Conservation (phyloP, 37 sponge, comb jelly and placozoan species). For the Spongilla lacustris region DNA sequence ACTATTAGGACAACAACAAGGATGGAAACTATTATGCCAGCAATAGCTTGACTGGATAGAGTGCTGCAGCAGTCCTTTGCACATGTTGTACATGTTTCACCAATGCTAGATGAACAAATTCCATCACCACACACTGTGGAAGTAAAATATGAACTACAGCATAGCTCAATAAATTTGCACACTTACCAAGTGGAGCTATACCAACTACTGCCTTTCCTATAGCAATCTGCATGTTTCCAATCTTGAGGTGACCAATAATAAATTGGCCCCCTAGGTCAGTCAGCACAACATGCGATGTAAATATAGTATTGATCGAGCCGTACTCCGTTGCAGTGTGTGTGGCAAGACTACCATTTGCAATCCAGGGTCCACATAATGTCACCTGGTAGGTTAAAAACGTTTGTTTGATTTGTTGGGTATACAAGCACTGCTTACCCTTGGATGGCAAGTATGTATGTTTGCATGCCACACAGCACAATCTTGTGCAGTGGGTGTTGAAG, state of each 20-base stretch:
- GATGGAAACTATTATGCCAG: slow-evolving; percentile 25
- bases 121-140: slow-evolving; percentile 72
- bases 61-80: slow-evolving; percentile 67
- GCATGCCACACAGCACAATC: slow-evolving; percentile 88
- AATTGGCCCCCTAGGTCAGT: slow-evolving; percentile 26
- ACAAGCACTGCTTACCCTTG: neutral
- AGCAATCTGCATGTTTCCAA: slow-evolving; percentile 81
- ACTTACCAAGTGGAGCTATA: slow-evolving; percentile 22
- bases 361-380: slow-evolving; percentile 89
- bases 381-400: slow-evolving; percentile 18
- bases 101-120: slow-evolving; percentile 27
- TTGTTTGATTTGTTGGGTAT: neutral
- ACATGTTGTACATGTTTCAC: slow-evolving; percentile 63
- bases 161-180: neutral
- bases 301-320: slow-evolving; percentile 29
- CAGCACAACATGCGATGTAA: slow-evolving; percentile 21
- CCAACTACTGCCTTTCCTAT: slow-evolving; percentile 56
- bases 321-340: slow-evolving; percentile 75
- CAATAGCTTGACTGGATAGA: slow-evolving; percentile 18
- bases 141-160: neutral
- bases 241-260: slow-evolving; percentile 81
- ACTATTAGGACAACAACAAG: slow-evolving; percentile 11
- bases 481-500: neutral
- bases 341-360: slow-evolving; percentile 53
- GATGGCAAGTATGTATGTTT: slow-evolving; percentile 81